Percentiles rank a stretch among this genome's conserved stretches.
phyloP scores from a whole-genome alignment of 1,140 invertebrate species.

The Brachionus koreanus region DNA sequence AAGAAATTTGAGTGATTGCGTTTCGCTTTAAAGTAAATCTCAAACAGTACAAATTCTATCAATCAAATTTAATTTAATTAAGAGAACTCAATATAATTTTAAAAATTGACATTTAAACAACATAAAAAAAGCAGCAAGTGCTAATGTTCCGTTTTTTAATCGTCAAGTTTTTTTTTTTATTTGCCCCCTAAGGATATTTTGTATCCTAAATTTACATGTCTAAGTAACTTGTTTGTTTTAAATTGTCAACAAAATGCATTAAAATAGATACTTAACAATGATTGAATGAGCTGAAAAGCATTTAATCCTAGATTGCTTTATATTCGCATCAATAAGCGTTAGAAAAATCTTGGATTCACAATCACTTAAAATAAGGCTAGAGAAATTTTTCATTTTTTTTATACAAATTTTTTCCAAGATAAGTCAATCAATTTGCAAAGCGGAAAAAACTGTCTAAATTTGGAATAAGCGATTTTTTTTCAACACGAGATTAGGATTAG shows the following conservation, averaged over 20 bases:
- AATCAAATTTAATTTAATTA: constrained; percentile 29
- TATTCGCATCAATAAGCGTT: background rate
- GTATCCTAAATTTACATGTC: constrained; percentile 27
- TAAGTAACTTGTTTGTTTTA: constrained; percentile 18
- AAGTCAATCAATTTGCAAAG: background rate
- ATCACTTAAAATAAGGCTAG: background rate
- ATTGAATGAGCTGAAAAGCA: constrained; percentile 13
- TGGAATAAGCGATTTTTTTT: background rate
- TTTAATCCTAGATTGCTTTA: background rate
- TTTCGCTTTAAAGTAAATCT: background rate
- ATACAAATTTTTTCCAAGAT: background rate
- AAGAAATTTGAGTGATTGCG: background rate
- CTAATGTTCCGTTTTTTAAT: constrained; percentile 37
- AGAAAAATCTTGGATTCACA: background rate
- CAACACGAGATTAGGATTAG: background rate
- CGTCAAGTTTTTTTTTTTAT: background rate
- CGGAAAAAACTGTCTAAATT: constrained; percentile 6
- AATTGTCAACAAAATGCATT: background rate
- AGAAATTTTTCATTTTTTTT: background rate
- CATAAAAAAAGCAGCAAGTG: background rate
- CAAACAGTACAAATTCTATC: background rate
- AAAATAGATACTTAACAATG: background rate
- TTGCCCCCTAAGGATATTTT: constrained; percentile 15
- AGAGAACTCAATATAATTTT: background rate
- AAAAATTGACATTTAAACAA: background rate